Evolutionary conservation across 2,888 invertebrate genomes (phyloP), one percentile per base, ranked within the genome.

Genomic region (Hydropsyche betteni): DNA sequence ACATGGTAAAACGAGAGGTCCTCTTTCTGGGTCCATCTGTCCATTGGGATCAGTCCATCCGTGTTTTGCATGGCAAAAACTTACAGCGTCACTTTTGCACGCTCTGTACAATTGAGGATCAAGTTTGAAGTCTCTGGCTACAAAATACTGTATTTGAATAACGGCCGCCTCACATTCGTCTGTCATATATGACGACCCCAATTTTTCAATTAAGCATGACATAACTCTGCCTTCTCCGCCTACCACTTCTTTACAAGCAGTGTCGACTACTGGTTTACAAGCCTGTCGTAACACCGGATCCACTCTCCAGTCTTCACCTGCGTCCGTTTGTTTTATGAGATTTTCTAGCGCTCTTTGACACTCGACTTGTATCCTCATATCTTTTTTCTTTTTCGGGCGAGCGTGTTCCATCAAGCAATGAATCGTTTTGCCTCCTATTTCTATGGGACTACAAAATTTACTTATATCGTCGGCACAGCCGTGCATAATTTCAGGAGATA

Each of bases 121-220:
- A 68, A 98, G 86, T 81, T 94, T 96, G 83, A 96, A 99, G 85
- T 99, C 96, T 81, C 99, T 90, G 0, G 97, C 94, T 78, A 99
- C 91, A 85, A 99, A 99, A 85, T 98, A 99, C 83, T 99, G 98
- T 81, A 99, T 96, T 85, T 98, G 96, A 76, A 99, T 88, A 61
- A 99, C 87, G 7, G 96, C 94, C 79, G 93, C 91, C 86, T 97
- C 96, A 87, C 99, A 99, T 14, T 93, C 92, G 76, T 91, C 90
- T 0, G 91, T 92, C 97, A 99, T 98, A 58, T 91, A 87, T 75
- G 90, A 90, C 1, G 93, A 92, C 53, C 94, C 95, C 69, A 98
- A 88, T 83, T 96, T 94, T 81, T 96, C 95, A 94, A 99, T 95
- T 50, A 99, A 88, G 83, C 99, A 99, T 24, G 93, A 93, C 89